phyloP scores from a whole-genome alignment of 2,113 vertebrate genomes.

The Chaenocephalus aceratus region DNA sequence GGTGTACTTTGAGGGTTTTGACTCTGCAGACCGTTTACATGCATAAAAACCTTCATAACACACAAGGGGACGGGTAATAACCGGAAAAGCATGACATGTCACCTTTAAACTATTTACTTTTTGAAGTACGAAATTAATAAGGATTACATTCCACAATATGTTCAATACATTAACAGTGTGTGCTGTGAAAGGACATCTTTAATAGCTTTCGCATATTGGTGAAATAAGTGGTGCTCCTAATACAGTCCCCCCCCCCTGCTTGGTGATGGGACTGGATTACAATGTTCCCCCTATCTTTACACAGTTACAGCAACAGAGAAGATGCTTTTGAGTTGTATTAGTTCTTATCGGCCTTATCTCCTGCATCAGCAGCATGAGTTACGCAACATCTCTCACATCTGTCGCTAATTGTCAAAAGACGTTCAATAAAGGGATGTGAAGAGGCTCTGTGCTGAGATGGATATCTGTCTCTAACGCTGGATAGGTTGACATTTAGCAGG shows the following conservation, averaged over 20 bases:
- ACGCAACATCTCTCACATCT: slow-evolving; percentile 14
- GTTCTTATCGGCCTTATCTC: neutral
- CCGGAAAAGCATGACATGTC: no score
- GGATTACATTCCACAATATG: neutral
- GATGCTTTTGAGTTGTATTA: neutral
- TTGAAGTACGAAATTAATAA: neutral
- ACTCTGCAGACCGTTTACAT: no score
- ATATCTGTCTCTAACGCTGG: slow-evolving; percentile 18
- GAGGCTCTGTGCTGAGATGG: neutral
- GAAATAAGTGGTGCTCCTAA: no score
- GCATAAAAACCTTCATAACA: no score
- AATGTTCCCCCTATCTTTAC: slow-evolving; percentile 10
- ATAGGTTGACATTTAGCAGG: slow-evolving; percentile 13
- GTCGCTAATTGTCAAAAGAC: slow-evolving; percentile 13
- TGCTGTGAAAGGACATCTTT: no score
- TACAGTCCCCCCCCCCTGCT: no score
- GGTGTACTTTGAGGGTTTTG: no score
- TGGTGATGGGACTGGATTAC: no score
- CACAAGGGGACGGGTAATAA: no score
- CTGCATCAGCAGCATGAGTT: slow-evolving; percentile 13
- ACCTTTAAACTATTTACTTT: neutral
- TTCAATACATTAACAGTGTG: no score
- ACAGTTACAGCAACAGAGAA: neutral
- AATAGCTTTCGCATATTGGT: no score
- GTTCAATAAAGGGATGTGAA: slow-evolving; percentile 2